Evolutionary conservation across 2,888 invertebrate genomes (phyloP).

Genomic region (Anthrax anthrax): DNA sequence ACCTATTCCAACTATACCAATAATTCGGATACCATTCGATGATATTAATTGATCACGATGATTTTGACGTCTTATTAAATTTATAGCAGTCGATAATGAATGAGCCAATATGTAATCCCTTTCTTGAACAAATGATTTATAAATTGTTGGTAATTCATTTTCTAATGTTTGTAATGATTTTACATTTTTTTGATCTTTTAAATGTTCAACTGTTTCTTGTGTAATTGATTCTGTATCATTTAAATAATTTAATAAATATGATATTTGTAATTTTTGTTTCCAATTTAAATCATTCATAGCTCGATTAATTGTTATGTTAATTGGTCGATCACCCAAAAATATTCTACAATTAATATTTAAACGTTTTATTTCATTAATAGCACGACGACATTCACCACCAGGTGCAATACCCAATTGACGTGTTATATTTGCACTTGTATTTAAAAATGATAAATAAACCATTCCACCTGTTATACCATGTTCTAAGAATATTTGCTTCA

Average conservation of each 20-base stretch:
- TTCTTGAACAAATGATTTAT: constrained; percentile 75
- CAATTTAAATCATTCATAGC: constrained; percentile 69
- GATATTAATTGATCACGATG: constrained; percentile 3
- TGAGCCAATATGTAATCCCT: constrained; percentile 76
- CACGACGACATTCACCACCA: constrained; percentile 86
- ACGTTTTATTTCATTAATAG: constrained; percentile 57
- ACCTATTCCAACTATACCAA: constrained; percentile 89
- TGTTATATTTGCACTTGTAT: constrained; percentile 80
- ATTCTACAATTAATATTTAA: constrained; percentile 57
- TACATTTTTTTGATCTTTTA: constrained; percentile 46
- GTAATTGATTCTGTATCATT: constrained; percentile 8
- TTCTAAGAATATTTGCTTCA: constrained; percentile 19
- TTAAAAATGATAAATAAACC: constrained; percentile 69
- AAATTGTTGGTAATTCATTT: constrained; percentile 37
- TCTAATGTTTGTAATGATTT: constrained; percentile 58
- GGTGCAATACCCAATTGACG: constrained; percentile 89
- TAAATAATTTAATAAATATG: constrained; percentile 1
- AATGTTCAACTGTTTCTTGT: constrained; percentile 78
- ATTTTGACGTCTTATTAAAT: constrained; percentile 13
- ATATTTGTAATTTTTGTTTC: constrained; percentile 55
- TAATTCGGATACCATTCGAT: constrained; percentile 46
- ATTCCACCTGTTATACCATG: constrained; percentile 41
- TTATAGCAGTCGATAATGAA: constrained; percentile 55
- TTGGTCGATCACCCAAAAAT: constrained; percentile 79
- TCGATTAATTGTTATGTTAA: constrained; percentile 73